Conservation (phyloP, 2,888 invertebrate species). For the Apotomis turbidana region DNA sequence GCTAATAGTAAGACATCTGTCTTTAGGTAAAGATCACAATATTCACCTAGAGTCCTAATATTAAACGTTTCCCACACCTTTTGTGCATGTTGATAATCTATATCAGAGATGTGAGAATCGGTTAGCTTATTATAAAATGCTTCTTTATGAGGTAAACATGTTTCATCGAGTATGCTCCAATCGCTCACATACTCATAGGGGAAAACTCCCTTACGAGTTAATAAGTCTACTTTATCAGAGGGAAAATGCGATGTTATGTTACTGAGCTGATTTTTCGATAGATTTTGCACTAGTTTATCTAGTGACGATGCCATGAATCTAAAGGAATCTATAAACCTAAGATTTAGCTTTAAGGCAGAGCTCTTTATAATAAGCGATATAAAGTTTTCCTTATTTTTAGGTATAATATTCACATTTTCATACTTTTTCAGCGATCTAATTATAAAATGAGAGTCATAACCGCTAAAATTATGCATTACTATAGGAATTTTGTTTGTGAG, state of each 20-base stretch:
- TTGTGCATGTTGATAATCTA: constrained; percentile 48
- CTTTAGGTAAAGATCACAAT: constrained; percentile 24
- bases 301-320: constrained; percentile 37
- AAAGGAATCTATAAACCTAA: constrained; percentile 42
- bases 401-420: neutral
- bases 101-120: constrained; percentile 38
- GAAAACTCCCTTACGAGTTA: constrained; percentile 46
- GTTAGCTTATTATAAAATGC: constrained; percentile 43
- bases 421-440: neutral
- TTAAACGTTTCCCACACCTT: constrained; percentile 51
- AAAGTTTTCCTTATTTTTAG: constrained; percentile 21
- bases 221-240: constrained; percentile 29
- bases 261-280: constrained; percentile 39
- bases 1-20: too few relatives aligned
- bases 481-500: neutral
- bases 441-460: constrained; percentile 17
- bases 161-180: constrained; percentile 41
- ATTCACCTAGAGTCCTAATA: constrained; percentile 47
- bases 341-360: neutral
- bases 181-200: constrained; percentile 48
- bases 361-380: neutral
- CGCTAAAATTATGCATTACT: constrained; percentile 3
- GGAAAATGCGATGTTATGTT: constrained; percentile 33
- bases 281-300: constrained; percentile 35
- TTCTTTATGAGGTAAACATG: constrained; percentile 42